Base-by-base conservation (phyloP, 2,113 vertebrate genomes). In the Corynorhinus townsendii region DNA sequence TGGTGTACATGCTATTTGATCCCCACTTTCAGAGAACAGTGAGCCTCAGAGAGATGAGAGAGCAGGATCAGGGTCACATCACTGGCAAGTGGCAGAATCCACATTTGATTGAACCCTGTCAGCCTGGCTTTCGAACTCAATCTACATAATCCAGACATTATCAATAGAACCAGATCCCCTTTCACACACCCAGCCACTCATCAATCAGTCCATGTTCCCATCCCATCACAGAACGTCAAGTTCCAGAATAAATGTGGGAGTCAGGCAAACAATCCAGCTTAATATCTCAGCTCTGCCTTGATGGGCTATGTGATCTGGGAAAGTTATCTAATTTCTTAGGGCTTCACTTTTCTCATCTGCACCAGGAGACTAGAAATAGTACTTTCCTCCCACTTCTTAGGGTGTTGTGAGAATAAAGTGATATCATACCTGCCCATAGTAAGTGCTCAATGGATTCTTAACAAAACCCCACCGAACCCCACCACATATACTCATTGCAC, bases 311-410 rank as follows among this genome's bases (percentile, higher is more conserved):
- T 62, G 20, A 69, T 40, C 8, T 64, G 28, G 20, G 68, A 76
- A 83, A 84, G 24, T n/a, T 43, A 71, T 47, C 52, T 47, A 40
- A 89, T 79, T 86, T 16, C 7, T 28, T 33, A 30, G 7, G 47
- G 20, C 38, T 89, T 94, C 10, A 12, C 19, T 84, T 80, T 92
- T 86, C 33, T 88, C 19, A 47, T 85, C 68, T 73, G 56, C 47
- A 85, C 72, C 54, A 82, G 47, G 16, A 95, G 40, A 68, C 19
- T 72, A 43, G 62, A 68, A 45, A 19, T 28, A 69, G 14, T 35
- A 75, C 20, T 95, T 69, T 81, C 24, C 10, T 40, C 52, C 10
- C 11, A 56, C 43, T 45, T 85, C 77, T 85, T 68, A 91, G 82
- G 52, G 26, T 69, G 7, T 45, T 73, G 7, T 73, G 52, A 91